phyloP scores from a whole-genome alignment of 2,113 vertebrate genomes.

The Noturus placidus region DNA sequence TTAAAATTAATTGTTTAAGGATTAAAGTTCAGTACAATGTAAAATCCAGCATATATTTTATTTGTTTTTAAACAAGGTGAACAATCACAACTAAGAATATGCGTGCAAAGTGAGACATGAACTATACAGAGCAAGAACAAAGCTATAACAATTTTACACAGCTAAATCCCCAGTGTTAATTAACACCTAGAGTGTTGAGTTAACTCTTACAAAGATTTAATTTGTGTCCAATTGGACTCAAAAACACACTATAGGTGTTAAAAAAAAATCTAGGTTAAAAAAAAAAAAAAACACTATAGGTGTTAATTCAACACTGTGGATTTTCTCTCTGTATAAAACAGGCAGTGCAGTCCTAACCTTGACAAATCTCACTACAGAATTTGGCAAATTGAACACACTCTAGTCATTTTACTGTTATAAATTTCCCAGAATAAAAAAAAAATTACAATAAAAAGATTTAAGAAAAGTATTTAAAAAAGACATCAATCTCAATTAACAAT shows the following conservation, averaged over 20 bases:
- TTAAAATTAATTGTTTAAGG: neutral
- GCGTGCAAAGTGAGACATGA: neutral
- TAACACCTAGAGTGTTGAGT: too few species aligned
- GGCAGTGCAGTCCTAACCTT: neutral
- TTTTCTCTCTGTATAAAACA: neutral
- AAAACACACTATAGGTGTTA: too few species aligned
- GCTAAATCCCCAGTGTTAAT: too few species aligned
- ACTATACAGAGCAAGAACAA: neutral
- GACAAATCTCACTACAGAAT: neutral
- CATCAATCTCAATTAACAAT: constrained; percentile 28
- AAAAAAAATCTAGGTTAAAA: too few species aligned
- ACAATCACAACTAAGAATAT: constrained; percentile 1
- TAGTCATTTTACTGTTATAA: neutral
- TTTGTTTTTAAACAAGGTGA: constrained; percentile 15
- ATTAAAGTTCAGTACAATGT: neutral
- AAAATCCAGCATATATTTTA: constrained; percentile 4
- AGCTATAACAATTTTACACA: neutral
- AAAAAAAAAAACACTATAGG: too few species aligned
- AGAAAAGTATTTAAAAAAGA: neutral
- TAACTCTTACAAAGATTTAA: too few species aligned
- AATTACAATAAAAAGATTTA: neutral
- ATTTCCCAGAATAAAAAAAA: constrained; percentile 8
- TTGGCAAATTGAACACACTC: neutral
- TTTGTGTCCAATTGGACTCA: too few species aligned
- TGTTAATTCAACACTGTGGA: too few species aligned